Conservation (phyloP, 2,888 invertebrate genomes). For the Chelonus formosanus region DNA sequence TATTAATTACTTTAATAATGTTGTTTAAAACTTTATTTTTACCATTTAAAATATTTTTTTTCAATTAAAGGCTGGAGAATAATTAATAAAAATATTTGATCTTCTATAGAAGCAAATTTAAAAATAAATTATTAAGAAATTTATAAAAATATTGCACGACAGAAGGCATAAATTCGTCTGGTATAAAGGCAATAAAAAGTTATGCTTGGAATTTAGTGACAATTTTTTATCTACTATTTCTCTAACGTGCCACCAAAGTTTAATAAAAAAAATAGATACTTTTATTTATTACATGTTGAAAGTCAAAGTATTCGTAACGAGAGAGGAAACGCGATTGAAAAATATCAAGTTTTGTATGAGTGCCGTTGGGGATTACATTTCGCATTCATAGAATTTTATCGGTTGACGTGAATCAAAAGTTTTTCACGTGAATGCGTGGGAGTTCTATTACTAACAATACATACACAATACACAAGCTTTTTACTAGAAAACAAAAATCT, state of each 20-base stretch:
- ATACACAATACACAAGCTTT: slow-evolving; percentile 1
- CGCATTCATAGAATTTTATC: slow-evolving; percentile 59
- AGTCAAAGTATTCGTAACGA: slow-evolving; percentile 2
- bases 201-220: too few relatives aligned
- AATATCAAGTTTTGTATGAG: slow-evolving; percentile 47
- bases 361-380: slow-evolving; percentile 53
- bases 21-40: too few relatives aligned
- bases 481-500: slow-evolving; percentile 2
- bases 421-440: slow-evolving; percentile 26
- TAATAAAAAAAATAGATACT: slow-evolving; percentile 1
- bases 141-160: too few relatives aligned
- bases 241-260: background rate
- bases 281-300: background rate
- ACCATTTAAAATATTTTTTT: too few relatives aligned
- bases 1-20: too few relatives aligned
- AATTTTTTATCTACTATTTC: too few relatives aligned
- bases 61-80: too few relatives aligned
- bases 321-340: slow-evolving; percentile 46
- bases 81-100: too few relatives aligned
- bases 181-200: too few relatives aligned
- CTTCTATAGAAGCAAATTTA: too few relatives aligned
- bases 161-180: too few relatives aligned
- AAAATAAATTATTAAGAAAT: too few relatives aligned
- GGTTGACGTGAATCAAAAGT: slow-evolving; percentile 55
- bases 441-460: slow-evolving; percentile 10